Percentiles rank a stretch among this genome's conserved stretches.
Evolutionary conservation across 2,797 vertebrate species (phyloP).

Genomic region (Galago senegalensis): DNA sequence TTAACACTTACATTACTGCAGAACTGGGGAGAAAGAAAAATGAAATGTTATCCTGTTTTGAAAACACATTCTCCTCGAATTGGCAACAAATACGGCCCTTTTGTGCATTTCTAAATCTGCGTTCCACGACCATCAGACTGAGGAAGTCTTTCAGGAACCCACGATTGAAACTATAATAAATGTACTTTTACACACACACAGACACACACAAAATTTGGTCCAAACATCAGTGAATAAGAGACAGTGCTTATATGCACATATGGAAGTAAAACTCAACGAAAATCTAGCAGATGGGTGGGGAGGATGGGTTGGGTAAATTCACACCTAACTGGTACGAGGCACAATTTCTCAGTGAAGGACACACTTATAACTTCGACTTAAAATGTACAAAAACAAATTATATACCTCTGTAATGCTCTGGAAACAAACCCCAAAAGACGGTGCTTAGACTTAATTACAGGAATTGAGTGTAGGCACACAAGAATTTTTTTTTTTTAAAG

Average conservation of each 20-base stretch:
- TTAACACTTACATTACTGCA: slow-evolving; percentile 89
- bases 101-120: slow-evolving; percentile 61
- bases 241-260: not conserved
- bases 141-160: slow-evolving; percentile 48
- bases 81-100: slow-evolving; percentile 70
- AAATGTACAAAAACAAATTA: too few species aligned
- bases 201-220: not conserved
- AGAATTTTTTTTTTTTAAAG: not conserved
- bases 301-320: too few species aligned
- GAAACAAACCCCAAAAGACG: not conserved
- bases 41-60: slow-evolving; percentile 77
- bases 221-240: slow-evolving; percentile 47
- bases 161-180: slow-evolving; percentile 69
- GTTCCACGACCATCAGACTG: slow-evolving; percentile 46
- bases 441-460: slow-evolving; percentile 25
- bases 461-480: not conserved
- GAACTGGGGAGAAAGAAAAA: slow-evolving; percentile 62
- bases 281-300: too few species aligned
- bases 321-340: too few species aligned
- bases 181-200: slow-evolving; percentile 60
- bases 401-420: too few species aligned
- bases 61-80: slow-evolving; percentile 70
- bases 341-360: too few species aligned
- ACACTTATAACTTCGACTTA: too few species aligned
- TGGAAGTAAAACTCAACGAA: too few species aligned